A percentile compares a stretch with the other conserved stretches of the same genome.
Evolutionary conservation across 2,797 vertebrate species (phyloP).

Genomic region (Microctenopoma steveboyesi): DNA sequence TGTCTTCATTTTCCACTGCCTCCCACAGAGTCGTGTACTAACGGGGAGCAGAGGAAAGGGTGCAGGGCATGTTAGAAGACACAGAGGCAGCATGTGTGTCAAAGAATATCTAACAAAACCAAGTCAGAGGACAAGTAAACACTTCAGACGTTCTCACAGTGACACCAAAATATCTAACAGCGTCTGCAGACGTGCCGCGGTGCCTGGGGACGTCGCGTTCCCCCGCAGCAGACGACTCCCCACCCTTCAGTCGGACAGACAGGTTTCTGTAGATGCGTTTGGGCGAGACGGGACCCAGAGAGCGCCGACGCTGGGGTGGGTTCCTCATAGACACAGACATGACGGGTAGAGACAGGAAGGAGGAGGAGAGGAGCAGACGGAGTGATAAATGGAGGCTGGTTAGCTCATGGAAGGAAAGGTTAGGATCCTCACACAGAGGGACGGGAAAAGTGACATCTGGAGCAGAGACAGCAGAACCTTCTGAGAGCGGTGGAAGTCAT

Average conservation of each 20-base stretch:
- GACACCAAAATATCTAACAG: slow-evolving; percentile 63
- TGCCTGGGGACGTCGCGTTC: slow-evolving; percentile 56
- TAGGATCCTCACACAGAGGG: not conserved
- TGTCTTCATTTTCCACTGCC: slow-evolving; percentile 85
- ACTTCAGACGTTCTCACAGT: slow-evolving; percentile 2
- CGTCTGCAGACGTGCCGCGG: slow-evolving; percentile 66
- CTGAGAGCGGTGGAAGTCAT: slow-evolving; percentile 35
- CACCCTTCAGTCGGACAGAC: slow-evolving; percentile 79
- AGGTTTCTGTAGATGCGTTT: slow-evolving; percentile 86
- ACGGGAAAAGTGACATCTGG: slow-evolving; percentile 15
- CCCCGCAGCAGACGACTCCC: slow-evolving; percentile 64
- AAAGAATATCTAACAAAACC: slow-evolving; percentile 11
- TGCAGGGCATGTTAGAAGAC: slow-evolving; percentile 2
- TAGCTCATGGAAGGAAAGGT: slow-evolving; percentile 31
- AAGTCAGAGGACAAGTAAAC: slow-evolving; percentile 5
- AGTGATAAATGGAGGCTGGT: not conserved
- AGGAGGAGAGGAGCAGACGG: not conserved
- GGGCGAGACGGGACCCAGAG: slow-evolving; percentile 82
- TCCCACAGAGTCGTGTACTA: slow-evolving; percentile 84
- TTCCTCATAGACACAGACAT: slow-evolving; percentile 79
- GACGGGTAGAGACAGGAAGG: slow-evolving; percentile 33
- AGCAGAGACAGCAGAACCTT: not conserved
- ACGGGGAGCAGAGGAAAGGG: slow-evolving; percentile 39
- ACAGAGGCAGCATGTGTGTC: slow-evolving; percentile 33
- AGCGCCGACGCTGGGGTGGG: slow-evolving; percentile 78